Evolutionary conservation across 2,797 vertebrate genomes (phyloP).

Genomic region (Anableps anableps): DNA sequence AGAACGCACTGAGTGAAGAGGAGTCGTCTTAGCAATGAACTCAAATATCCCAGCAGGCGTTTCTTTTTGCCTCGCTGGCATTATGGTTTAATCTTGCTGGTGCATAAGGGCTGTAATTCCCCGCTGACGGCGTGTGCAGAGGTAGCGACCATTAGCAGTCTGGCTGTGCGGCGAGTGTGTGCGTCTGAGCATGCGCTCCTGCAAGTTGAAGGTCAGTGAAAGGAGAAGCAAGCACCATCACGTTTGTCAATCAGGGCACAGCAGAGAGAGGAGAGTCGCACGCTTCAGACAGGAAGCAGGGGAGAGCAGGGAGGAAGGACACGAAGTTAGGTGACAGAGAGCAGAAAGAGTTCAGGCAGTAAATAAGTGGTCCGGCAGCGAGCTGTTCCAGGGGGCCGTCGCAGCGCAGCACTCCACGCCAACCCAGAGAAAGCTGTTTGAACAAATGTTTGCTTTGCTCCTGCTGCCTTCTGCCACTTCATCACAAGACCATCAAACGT

Average conservation of each 20-base stretch:
- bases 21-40: no score
- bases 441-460: slow-evolving; percentile 30
- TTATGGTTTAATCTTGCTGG: slow-evolving; percentile 31
- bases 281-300: neutral
- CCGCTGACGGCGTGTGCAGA: slow-evolving; percentile 42
- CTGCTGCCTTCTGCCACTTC: slow-evolving; percentile 21
- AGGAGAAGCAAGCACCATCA: slow-evolving; percentile 70
- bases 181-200: slow-evolving; percentile 33
- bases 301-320: neutral
- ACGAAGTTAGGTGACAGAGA: slow-evolving; percentile 3
- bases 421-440: slow-evolving; percentile 46
- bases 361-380: slow-evolving; percentile 48
- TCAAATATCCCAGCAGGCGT: no score
- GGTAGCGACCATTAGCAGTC: slow-evolving; percentile 71
- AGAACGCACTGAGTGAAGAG: no score
- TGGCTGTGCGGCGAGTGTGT: slow-evolving; percentile 34
- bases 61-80: no score
- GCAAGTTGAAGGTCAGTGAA: slow-evolving; percentile 74
- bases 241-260: slow-evolving; percentile 68
- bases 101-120: slow-evolving; percentile 49
- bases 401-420: slow-evolving; percentile 19
- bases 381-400: slow-evolving; percentile 29
- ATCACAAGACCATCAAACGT: slow-evolving; percentile 24
- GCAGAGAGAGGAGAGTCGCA: slow-evolving; percentile 8
- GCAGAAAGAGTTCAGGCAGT: slow-evolving; percentile 30